phyloP scores from a whole-genome alignment of 1,140 invertebrate genomes.

The Atta colombica region DNA sequence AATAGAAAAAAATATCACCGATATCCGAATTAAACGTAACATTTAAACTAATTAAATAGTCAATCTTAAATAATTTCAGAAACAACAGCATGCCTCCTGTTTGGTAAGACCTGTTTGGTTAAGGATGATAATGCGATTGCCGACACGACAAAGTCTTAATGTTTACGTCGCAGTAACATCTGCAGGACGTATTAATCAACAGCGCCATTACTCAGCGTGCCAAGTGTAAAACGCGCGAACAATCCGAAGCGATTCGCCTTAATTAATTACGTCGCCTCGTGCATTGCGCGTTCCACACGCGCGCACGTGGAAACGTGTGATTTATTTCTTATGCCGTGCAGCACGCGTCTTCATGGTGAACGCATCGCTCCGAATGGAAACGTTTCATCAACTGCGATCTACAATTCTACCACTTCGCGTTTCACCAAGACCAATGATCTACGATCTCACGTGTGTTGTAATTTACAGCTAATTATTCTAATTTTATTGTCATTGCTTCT shows the following conservation, averaged over 20 bases:
- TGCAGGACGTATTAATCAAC: constrained; percentile 65
- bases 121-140: constrained; percentile 43
- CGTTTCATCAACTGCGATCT: constrained; percentile 54
- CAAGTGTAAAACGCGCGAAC: constrained; percentile 68
- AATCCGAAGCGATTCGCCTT: constrained; percentile 65
- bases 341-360: constrained; percentile 46
- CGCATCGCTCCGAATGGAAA: constrained; percentile 39
- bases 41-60: neutral
- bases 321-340: constrained; percentile 53
- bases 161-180: constrained; percentile 67
- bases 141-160: constrained; percentile 53
- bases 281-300: constrained; percentile 32
- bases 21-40: neutral
- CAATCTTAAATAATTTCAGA: neutral
- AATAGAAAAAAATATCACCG: neutral
- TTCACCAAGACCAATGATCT: constrained; percentile 34
- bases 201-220: constrained; percentile 62
- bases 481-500: constrained; percentile 2
- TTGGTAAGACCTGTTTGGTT: neutral
- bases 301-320: constrained; percentile 55
- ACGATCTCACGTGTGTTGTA: constrained; percentile 32
- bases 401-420: constrained; percentile 13
- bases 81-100: neutral
- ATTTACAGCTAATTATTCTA: neutral
- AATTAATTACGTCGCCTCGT: constrained; percentile 64